Evolutionary conservation across 2,888 invertebrate species (phyloP), one percentile per base, ranked within the genome.

Genomic region (Caenorhabditis uteleia): DNA sequence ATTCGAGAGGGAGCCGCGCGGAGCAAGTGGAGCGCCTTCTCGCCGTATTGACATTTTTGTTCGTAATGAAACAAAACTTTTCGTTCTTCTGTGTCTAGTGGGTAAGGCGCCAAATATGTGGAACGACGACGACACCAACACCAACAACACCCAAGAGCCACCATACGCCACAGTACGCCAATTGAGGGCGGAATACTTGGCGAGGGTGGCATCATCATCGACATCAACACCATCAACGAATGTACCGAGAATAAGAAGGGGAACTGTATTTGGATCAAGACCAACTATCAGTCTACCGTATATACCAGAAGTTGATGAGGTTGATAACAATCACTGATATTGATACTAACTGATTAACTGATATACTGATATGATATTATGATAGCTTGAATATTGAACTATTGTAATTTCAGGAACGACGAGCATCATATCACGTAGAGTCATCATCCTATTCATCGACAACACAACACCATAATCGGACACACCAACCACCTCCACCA

Each of bases 301-400:
- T 55, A 75, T 75, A 66, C 71, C 72, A 33, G 75, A 75, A 64
- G 70, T 60, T 47, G 72, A 72, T 46, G 72, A 72, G 65, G 67
- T 62, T 46, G 20, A 25, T 16, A n/a, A 38, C 18, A 38, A 20
- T n/a, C n/a, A n/a, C n/a, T n/a, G n/a, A n/a, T n/a, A n/a, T n/a
- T n/a, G n/a, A n/a, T n/a, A n/a, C n/a, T n/a, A n/a, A n/a, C n/a
- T n/a, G n/a, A n/a, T n/a, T n/a, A n/a, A n/a, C n/a, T n/a, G n/a
- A n/a, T n/a, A n/a, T n/a, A n/a, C n/a, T n/a, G n/a, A n/a, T n/a
- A n/a, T n/a, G n/a, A n/a, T n/a, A n/a, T n/a, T n/a, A n/a, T n/a
- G n/a, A n/a, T n/a, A n/a, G n/a, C n/a, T n/a, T n/a, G n/a, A n/a
- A n/a, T n/a, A n/a, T n/a, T n/a, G n/a, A n/a, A n/a, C n/a, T 12